These are phyloP conservation scores for Nymphalis c-album DNA, from an alignment of 2,888 invertebrate genomes.

Conservation along the genomic window DNA sequence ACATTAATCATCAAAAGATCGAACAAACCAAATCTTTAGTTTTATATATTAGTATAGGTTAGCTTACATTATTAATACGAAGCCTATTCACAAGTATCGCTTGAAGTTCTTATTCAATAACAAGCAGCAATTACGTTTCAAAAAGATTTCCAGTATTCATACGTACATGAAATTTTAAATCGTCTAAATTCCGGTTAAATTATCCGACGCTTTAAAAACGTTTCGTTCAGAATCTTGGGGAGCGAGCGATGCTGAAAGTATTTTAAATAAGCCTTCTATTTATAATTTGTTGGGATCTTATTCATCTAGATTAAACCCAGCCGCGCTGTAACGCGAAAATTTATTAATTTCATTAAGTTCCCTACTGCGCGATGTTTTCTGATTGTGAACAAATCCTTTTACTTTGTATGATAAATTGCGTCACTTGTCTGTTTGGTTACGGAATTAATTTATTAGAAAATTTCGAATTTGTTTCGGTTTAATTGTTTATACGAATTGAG, in stretches of 20 bases:
- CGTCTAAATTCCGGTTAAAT: not conserved
- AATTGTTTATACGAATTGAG: not conserved
- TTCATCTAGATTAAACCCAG: constrained; percentile 42
- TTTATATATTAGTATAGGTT: too few species aligned
- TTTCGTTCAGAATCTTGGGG: constrained; percentile 3
- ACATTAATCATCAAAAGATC: too few species aligned
- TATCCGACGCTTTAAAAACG: constrained; percentile 2
- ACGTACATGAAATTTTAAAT: not conserved
- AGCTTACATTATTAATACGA: too few species aligned
- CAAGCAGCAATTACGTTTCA: not conserved
- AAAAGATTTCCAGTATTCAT: not conserved
- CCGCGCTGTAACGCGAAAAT: constrained; percentile 34
- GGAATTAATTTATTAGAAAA: constrained; percentile 31
- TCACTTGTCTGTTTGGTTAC: constrained; percentile 24
- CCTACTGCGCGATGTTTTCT: constrained; percentile 34
- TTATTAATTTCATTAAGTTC: constrained; percentile 44
- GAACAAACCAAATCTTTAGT: too few species aligned
- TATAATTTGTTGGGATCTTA: constrained; percentile 35
- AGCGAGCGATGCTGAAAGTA: constrained; percentile 4
- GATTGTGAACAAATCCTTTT: constrained; percentile 40
- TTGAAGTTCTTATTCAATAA: not conserved
- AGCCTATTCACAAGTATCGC: too few species aligned
- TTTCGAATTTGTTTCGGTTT: constrained; percentile 4
- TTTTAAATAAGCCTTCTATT: constrained; percentile 37
- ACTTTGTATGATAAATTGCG: constrained; percentile 42